phyloP scores from a whole-genome alignment of 30 jellyfish, hydroid and myxozoan genomes.

The Aurelia coerulea region DNA sequence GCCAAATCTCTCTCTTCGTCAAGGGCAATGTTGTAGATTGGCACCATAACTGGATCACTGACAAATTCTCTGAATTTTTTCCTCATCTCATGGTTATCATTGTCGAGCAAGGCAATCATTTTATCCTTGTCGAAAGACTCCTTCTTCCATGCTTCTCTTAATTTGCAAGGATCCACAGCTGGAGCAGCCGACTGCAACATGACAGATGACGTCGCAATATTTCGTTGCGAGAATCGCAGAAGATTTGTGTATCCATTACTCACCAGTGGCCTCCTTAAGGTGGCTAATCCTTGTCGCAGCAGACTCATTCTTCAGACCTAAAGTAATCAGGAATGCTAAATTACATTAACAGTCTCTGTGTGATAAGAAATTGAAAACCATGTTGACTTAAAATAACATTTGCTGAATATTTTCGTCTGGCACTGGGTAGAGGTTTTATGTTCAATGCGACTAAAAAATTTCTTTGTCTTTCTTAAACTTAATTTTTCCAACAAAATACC shows the following conservation, averaged over 20 bases:
- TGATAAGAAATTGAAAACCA: too few species aligned
- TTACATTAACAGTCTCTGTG: too few species aligned
- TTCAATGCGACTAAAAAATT: too few species aligned
- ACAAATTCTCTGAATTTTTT: constrained; percentile 74
- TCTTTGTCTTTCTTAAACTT: too few species aligned
- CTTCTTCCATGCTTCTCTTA: constrained; percentile 73
- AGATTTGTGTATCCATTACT: background rate
- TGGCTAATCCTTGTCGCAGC: constrained; percentile 56
- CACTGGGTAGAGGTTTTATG: too few species aligned
- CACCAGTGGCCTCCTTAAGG: constrained; percentile 47
- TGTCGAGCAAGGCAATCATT: constrained; percentile 79
- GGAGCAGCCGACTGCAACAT: constrained; percentile 32
- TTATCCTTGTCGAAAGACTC: constrained; percentile 63
- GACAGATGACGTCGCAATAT: constrained; percentile 31
- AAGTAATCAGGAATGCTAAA: too few species aligned
- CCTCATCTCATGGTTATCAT: constrained; percentile 89
- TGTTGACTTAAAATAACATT: too few species aligned
- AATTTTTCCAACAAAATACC: too few species aligned
- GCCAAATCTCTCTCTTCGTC: constrained; percentile 89
- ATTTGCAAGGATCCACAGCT: constrained; percentile 60
- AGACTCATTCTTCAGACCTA: constrained; percentile 44
- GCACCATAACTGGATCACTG: constrained; percentile 90
- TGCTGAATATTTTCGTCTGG: too few species aligned
- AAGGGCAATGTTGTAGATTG: constrained; percentile 76
- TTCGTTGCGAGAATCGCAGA: constrained; percentile 9